Base-by-base conservation (phyloP, 1,140 invertebrate genomes). In the Stegodyphus dumicola region DNA sequence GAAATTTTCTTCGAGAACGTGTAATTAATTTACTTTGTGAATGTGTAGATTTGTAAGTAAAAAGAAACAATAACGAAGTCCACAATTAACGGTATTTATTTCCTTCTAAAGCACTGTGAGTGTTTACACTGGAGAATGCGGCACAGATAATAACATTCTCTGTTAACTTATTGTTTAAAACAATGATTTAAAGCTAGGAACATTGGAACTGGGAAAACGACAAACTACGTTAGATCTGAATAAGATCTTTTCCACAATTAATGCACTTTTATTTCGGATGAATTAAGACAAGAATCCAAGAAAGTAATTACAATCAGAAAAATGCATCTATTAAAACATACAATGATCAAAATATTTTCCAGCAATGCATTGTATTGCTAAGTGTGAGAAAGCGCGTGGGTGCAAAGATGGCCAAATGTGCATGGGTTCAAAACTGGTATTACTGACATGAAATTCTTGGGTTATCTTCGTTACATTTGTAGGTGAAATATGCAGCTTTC, bases 41-140 rank as follows among this genome's bases (percentile, higher is more conserved):
- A 67, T 15, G 15, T 5, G 5, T 13, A 67, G 7, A 18, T 67
- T 7, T 7, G n/a, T 67, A 17, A 1, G 17, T 67, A 17, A 17
- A 67, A 67, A 67, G 7, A 67, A 67, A 17, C 11, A 67, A 17
- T 67, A 67, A 67, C 9, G 7, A n/a, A 1, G 7, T 6, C 17
- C 79, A 81, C 71, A 84, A 83, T 83, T 83, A 83, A 76, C 81
- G 76, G 33, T 84, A 84, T 84, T 84, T 84, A 76, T 84, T 84
- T 76, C 15, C 65, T 9, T 49, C 79, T 83, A 83, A 53, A 69
- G 52, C 69, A 73, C 49, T 73, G 67, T 75, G 73, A 84, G 53
- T 76, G 73, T 84, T 76, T 76, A 84, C 81, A 76, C 48, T 76
- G 71, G 53, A 84, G 54, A 83, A 51, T 69, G 52, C 69, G 33